These are phyloP conservation scores for Orthosia cruda DNA, from an alignment of 2,888 invertebrate species.

Conservation along the genomic window DNA sequence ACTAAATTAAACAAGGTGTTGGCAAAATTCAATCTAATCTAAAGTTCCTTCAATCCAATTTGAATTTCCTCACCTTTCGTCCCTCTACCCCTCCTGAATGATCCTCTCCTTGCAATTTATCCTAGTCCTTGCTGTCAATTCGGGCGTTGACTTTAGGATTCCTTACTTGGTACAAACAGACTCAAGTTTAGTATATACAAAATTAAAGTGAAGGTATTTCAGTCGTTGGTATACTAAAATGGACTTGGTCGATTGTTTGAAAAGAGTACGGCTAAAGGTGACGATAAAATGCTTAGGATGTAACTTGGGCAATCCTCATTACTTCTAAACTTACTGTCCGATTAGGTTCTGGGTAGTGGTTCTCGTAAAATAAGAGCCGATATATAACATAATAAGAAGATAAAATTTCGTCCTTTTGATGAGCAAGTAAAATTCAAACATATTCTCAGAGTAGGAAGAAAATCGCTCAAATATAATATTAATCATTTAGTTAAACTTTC, in stretches of 20 bases:
- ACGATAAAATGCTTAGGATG: not conserved
- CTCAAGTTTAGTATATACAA: not conserved
- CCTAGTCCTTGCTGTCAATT: constrained; percentile 55
- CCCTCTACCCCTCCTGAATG: constrained; percentile 64
- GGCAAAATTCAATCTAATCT: constrained; percentile 90
- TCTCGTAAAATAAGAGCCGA: too few species aligned
- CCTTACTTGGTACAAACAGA: constrained; percentile 28
- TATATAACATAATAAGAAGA: too few species aligned
- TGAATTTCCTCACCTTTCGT: constrained; percentile 84
- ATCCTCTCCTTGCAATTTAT: constrained; percentile 68
- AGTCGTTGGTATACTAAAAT: not conserved
- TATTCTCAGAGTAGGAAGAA: too few species aligned
- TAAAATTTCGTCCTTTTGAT: too few species aligned
- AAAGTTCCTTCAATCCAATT: constrained; percentile 91
- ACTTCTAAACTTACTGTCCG: too few species aligned
- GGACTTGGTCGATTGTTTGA: not conserved
- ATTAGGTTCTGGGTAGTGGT: too few species aligned
- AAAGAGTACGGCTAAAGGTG: not conserved
- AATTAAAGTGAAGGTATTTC: not conserved
- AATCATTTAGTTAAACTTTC: too few species aligned
- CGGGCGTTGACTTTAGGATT: constrained; percentile 36
- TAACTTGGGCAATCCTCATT: too few species aligned
- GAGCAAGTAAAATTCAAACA: too few species aligned
- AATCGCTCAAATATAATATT: too few species aligned
- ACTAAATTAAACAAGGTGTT: constrained; percentile 90